These are phyloP conservation scores for Turnix velox DNA, from an alignment of 2,113 vertebrate genomes.

Conservation along the genomic window DNA sequence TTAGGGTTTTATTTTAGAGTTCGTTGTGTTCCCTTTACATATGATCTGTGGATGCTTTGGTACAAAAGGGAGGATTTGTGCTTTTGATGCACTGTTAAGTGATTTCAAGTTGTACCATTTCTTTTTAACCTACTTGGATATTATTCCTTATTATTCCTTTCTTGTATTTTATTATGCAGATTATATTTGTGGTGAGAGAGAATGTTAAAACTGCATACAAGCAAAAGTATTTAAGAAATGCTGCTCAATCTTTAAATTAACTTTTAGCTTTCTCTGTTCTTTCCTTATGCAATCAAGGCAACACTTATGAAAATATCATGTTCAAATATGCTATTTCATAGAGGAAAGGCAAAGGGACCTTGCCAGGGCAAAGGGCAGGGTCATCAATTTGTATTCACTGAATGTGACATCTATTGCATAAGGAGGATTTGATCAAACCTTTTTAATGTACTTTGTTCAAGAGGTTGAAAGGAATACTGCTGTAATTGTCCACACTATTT, in stretches of 20 bases:
- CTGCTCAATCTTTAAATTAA: slow-evolving; percentile 30
- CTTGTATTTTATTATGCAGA: background rate
- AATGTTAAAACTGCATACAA: background rate
- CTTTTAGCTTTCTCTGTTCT: background rate
- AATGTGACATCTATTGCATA: slow-evolving; percentile 31
- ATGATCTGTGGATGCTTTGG: background rate
- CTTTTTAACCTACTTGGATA: background rate
- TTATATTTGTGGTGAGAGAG: background rate
- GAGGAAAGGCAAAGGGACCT: slow-evolving; percentile 14
- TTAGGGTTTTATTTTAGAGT: background rate
- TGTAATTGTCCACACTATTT: background rate
- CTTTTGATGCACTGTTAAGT: slow-evolving; percentile 32
- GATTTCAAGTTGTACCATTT: background rate
- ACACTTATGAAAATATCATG: background rate
- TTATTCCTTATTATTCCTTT: slow-evolving; percentile 27
- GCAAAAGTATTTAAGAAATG: slow-evolving; percentile 1
- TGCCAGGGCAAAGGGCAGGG: slow-evolving; percentile 28
- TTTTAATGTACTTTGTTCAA: slow-evolving; percentile 31
- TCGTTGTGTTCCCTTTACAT: background rate
- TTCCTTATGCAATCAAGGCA: background rate
- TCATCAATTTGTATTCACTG: slow-evolving; percentile 46
- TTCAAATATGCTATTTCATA: background rate
- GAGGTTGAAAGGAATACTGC: slow-evolving; percentile 27
- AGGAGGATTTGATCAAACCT: slow-evolving; percentile 34
- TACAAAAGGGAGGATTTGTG: slow-evolving; percentile 31